Percentiles rank a stretch among this genome's conserved stretches.
These are phyloP conservation scores for Epinephelus awoara DNA, from an alignment of 2,797 vertebrate species.

Conservation along the genomic window DNA sequence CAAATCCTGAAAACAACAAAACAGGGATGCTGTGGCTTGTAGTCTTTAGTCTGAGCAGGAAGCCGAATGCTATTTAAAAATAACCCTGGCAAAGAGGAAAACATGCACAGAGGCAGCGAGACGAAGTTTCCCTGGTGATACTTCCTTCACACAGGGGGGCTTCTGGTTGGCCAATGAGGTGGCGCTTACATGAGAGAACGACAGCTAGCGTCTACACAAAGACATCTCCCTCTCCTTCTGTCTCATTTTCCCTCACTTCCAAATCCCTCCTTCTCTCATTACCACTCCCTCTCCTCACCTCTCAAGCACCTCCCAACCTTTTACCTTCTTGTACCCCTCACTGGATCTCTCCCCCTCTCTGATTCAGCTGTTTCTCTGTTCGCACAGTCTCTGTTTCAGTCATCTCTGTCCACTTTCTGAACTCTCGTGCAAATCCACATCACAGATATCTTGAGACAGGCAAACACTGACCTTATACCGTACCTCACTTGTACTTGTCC, in stretches of 20 bases:
- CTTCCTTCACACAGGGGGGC: constrained; percentile 85
- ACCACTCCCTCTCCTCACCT: constrained; percentile 72
- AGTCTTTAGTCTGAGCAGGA: constrained; percentile 82
- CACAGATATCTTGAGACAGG: constrained; percentile 30
- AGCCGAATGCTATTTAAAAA: constrained; percentile 86
- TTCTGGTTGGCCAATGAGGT: constrained; percentile 82
- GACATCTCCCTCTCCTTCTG: constrained; percentile 69
- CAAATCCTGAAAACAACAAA: constrained; percentile 78
- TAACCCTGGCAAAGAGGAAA: constrained; percentile 85
- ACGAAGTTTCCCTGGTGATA: constrained; percentile 89
- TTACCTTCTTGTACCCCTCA: constrained; percentile 38
- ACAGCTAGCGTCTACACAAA: constrained; percentile 75
- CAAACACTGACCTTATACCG: constrained; percentile 15
- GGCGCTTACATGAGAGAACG: constrained; percentile 58
- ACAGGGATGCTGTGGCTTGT: constrained; percentile 82
- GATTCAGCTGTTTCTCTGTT: constrained; percentile 46
- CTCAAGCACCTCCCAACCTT: constrained; percentile 59
- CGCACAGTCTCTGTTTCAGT: constrained; percentile 29
- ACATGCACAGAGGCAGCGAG: constrained; percentile 82
- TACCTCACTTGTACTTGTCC: constrained; percentile 4
- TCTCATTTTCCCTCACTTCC: constrained; percentile 52
- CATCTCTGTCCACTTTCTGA: constrained; percentile 20
- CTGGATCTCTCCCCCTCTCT: constrained; percentile 27
- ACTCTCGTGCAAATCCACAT: constrained; percentile 26
- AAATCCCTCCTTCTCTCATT: constrained; percentile 61